Evolutionary conservation across 2,113 vertebrate species (phyloP).

Genomic region (Dinomys branickii): DNA sequence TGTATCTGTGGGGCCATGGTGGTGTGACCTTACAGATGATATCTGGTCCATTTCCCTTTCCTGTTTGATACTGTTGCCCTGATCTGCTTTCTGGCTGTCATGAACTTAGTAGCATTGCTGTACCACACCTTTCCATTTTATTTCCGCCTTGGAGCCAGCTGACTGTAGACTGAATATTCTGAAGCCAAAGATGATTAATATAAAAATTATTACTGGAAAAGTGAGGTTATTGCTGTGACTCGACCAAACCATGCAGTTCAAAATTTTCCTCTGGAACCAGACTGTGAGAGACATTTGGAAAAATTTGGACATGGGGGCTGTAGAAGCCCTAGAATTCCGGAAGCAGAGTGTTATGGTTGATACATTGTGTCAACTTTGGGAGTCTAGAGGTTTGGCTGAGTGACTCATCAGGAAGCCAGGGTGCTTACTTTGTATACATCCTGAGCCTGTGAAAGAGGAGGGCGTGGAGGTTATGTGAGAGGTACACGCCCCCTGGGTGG

Average conservation of each 20-base stretch:
- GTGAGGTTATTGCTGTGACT: not conserved
- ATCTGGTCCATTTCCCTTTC: not conserved
- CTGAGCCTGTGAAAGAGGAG: too few species aligned
- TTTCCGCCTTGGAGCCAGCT: not conserved
- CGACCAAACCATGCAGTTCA: not conserved
- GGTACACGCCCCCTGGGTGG: too few species aligned
- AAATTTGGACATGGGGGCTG: not conserved
- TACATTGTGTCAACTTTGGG: too few species aligned
- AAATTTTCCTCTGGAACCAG: not conserved
- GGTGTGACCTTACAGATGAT: not conserved
- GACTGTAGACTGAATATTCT: not conserved
- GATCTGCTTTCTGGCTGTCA: not conserved
- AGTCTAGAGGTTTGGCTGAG: too few species aligned
- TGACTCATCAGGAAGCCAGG: too few species aligned
- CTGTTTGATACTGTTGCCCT: not conserved
- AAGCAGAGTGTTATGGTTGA: too few species aligned
- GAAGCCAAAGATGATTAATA: not conserved
- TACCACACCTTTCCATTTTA: not conserved
- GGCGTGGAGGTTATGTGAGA: too few species aligned
- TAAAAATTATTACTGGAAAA: not conserved
- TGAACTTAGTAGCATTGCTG: not conserved
- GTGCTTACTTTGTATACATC: too few species aligned
- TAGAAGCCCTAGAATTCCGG: not conserved
- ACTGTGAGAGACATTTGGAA: not conserved
- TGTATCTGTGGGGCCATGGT: not conserved